Evolutionary conservation across 2,888 invertebrate genomes (phyloP).

Genomic region (Auanema freiburgensis): DNA sequence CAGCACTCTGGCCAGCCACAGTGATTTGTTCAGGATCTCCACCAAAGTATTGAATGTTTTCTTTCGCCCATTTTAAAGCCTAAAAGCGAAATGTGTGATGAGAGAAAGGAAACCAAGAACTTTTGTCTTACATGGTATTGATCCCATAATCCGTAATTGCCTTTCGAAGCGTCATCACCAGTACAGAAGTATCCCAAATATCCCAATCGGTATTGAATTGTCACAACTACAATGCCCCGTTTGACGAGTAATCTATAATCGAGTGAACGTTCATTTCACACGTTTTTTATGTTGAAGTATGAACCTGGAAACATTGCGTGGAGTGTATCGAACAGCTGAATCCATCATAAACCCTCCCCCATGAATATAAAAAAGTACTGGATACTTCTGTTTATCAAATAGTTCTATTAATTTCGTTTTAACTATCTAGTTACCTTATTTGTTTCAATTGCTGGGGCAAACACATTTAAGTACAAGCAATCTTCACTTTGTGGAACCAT

Average conservation of each 20-base stretch:
- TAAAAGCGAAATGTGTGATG: not conserved
- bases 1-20: slow-evolving; percentile 55
- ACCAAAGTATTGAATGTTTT: slow-evolving; percentile 52
- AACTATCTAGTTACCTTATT: slow-evolving; percentile 15
- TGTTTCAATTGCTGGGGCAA: slow-evolving; percentile 38
- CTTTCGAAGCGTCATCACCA: slow-evolving; percentile 48
- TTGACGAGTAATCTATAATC: slow-evolving; percentile 53
- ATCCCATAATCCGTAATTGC: slow-evolving; percentile 41
- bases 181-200: slow-evolving; percentile 58
- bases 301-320: slow-evolving; percentile 40
- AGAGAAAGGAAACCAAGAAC: not conserved
- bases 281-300: too few species aligned
- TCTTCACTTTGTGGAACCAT: slow-evolving; percentile 52
- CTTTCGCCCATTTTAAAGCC: slow-evolving; percentile 51
- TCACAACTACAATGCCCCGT: slow-evolving; percentile 57
- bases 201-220: slow-evolving; percentile 58
- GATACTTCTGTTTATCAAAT: slow-evolving; percentile 53
- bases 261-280: too few species aligned
- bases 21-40: slow-evolving; percentile 55
- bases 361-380: slow-evolving; percentile 60
- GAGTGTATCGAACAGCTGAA: slow-evolving; percentile 40
- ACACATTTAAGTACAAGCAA: slow-evolving; percentile 56
- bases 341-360: slow-evolving; percentile 58
- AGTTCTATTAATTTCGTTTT: slow-evolving; percentile 3
- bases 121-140: slow-evolving; percentile 20